These are phyloP conservation scores for Cheilosia urbana DNA, from an alignment of 2,888 invertebrate genomes.

Conservation along the genomic window DNA sequence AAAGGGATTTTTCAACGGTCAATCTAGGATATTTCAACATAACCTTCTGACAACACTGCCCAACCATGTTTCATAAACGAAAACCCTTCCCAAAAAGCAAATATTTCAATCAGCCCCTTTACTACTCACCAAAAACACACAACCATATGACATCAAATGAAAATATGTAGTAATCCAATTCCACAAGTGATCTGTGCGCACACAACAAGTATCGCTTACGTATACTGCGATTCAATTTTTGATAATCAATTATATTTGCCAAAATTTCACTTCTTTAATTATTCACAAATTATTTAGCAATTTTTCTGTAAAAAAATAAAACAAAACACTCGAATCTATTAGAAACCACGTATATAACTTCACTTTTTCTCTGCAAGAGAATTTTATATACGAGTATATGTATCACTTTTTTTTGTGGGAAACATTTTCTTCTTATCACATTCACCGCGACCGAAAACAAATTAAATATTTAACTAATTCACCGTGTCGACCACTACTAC, in stretches of 20 bases:
- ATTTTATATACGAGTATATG: not conserved
- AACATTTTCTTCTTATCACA: conserved; percentile 29
- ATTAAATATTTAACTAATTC: conserved; percentile 19
- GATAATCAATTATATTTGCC: not conserved
- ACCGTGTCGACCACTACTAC: conserved; percentile 1
- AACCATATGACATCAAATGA: conserved; percentile 70
- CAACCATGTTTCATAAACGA: not conserved
- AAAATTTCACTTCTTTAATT: conserved; percentile 34
- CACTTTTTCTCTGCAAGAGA: not conserved
- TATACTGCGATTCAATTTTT: conserved; percentile 8
- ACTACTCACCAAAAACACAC: conserved; percentile 68
- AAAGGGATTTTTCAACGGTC: too few relatives aligned
- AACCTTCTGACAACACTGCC: too few relatives aligned
- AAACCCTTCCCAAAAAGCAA: too few relatives aligned
- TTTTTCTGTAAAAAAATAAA: conserved; percentile 20
- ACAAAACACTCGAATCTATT: conserved; percentile 12
- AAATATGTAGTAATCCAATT: conserved; percentile 68
- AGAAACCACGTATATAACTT: not conserved
- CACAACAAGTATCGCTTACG: conserved; percentile 11
- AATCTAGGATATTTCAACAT: too few relatives aligned
- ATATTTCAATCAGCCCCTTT: too few relatives aligned
- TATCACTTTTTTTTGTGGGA: conserved; percentile 3
- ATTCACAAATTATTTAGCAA: conserved; percentile 31
- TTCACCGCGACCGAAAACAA: not conserved
- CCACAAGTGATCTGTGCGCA: conserved; percentile 24